A percentile compares a stretch with the other conserved stretches of the same genome.
These are phyloP conservation scores for Epinotia ramella DNA, from an alignment of 2,888 invertebrate genomes.

Conservation along the genomic window DNA sequence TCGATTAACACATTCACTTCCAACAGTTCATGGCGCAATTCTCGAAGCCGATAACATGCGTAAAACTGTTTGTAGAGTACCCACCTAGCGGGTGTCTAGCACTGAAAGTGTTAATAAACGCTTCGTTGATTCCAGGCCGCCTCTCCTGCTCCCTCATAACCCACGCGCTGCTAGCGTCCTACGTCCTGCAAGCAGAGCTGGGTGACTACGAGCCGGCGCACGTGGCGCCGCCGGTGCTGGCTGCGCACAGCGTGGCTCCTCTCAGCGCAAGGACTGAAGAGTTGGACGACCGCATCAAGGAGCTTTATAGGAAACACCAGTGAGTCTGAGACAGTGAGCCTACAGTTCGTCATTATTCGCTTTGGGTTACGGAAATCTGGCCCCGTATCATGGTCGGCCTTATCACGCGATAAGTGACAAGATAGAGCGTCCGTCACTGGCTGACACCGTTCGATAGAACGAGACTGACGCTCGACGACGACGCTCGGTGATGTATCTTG, in stretches of 20 bases:
- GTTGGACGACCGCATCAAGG: slow-evolving; percentile 95
- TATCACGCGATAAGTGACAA: too few relatives aligned
- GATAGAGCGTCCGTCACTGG: too few relatives aligned
- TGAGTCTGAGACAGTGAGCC: slow-evolving; percentile 85
- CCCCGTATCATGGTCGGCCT: too few relatives aligned
- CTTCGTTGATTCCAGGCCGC: slow-evolving; percentile 84
- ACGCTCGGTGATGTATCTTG: too few relatives aligned
- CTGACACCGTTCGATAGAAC: too few relatives aligned
- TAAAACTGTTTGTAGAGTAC: too few relatives aligned
- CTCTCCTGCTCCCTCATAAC: slow-evolving; percentile 98
- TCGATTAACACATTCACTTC: too few relatives aligned
- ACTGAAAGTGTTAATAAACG: not conserved
- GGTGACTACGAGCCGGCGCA: slow-evolving; percentile 94
- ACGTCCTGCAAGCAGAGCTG: slow-evolving; percentile 95
- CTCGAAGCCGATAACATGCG: too few relatives aligned
- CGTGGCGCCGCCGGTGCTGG: slow-evolving; percentile 89
- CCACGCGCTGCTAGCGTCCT: slow-evolving; percentile 96
- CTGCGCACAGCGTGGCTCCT: slow-evolving; percentile 95
- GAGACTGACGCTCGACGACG: too few relatives aligned
- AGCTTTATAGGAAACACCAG: slow-evolving; percentile 97
- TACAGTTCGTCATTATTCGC: not conserved
- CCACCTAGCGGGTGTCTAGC: too few relatives aligned
- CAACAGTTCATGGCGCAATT: too few relatives aligned
- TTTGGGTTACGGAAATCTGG: too few relatives aligned
- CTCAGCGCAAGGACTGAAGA: slow-evolving; percentile 90